These are phyloP conservation scores for Nycticryphes semicollaris DNA, from an alignment of 2,113 vertebrate genomes.

Conservation along the genomic window DNA sequence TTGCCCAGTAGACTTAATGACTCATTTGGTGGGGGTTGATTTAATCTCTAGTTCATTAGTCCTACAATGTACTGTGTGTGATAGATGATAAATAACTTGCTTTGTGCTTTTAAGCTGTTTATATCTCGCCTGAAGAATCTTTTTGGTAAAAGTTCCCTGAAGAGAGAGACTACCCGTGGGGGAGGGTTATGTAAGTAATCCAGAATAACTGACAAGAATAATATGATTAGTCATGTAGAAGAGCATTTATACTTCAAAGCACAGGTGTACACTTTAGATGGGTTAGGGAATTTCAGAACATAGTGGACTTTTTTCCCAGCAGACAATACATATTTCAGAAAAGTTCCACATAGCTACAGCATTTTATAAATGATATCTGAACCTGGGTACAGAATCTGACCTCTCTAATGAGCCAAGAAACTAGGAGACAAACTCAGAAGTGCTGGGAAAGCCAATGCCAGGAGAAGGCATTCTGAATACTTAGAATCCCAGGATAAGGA, in stretches of 20 bases:
- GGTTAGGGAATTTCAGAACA: slow-evolving; percentile 10
- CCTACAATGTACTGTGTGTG: neutral
- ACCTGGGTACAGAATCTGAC: neutral
- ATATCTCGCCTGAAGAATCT: slow-evolving; percentile 38
- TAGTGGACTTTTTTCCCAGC: neutral
- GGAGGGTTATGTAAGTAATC: slow-evolving; percentile 54
- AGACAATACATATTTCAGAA: neutral
- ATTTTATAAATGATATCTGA: neutral
- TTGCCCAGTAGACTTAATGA: slow-evolving; percentile 3
- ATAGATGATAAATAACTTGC: slow-evolving; percentile 7
- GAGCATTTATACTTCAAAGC: slow-evolving; percentile 15
- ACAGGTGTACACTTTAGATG: neutral
- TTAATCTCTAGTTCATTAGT: slow-evolving; percentile 39
- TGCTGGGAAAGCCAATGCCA: neutral
- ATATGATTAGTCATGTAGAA: slow-evolving; percentile 54
- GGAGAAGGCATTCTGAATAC: neutral
- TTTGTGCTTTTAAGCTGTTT: slow-evolving; percentile 48
- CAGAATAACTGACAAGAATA: slow-evolving; percentile 39
- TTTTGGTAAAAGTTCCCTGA: slow-evolving; percentile 5
- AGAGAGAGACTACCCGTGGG: neutral
- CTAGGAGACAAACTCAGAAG: neutral
- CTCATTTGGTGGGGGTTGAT: slow-evolving; percentile 15
- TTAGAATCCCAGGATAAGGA: neutral
- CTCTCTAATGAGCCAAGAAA: neutral
- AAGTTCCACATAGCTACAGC: neutral